phyloP scores from a whole-genome alignment of 1,140 invertebrate genomes.

The Megalonaias nervosa region DNA sequence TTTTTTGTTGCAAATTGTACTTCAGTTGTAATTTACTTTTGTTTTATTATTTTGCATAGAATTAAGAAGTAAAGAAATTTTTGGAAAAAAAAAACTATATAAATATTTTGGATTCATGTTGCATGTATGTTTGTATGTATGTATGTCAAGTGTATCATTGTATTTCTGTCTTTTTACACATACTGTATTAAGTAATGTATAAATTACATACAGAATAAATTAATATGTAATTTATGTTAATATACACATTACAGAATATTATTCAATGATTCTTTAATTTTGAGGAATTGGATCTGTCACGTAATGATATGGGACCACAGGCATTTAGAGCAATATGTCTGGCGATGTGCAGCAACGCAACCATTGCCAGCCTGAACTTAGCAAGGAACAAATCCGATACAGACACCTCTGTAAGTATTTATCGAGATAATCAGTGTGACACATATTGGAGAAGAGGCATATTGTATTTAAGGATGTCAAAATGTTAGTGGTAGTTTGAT shows the following conservation, averaged over 20 bases:
- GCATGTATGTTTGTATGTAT: too few species aligned
- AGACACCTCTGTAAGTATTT: slow-evolving; percentile 58
- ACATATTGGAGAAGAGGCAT: too few species aligned
- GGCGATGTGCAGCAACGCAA: slow-evolving; percentile 50
- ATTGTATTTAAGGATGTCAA: too few species aligned
- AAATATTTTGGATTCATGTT: too few species aligned
- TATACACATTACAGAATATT: neutral
- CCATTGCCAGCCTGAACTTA: slow-evolving; percentile 54
- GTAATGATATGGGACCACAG: slow-evolving; percentile 60
- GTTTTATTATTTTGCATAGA: neutral
- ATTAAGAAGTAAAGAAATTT: too few species aligned
- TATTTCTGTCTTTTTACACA: neutral
- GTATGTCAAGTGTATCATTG: neutral
- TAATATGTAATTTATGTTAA: neutral
- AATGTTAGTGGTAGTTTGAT: too few species aligned
- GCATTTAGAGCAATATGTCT: slow-evolving; percentile 58
- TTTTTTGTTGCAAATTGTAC: too few species aligned
- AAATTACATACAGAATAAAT: neutral
- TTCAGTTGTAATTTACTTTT: neutral
- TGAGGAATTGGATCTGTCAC: slow-evolving; percentile 59
- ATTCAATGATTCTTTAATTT: slow-evolving; percentile 10
- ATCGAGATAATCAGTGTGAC: neutral
- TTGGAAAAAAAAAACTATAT: neutral
- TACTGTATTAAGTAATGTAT: neutral
- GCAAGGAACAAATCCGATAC: slow-evolving; percentile 61